Evolutionary conservation across 2,888 invertebrate genomes (phyloP).

Genomic region (Carpatolechia fugitivella): DNA sequence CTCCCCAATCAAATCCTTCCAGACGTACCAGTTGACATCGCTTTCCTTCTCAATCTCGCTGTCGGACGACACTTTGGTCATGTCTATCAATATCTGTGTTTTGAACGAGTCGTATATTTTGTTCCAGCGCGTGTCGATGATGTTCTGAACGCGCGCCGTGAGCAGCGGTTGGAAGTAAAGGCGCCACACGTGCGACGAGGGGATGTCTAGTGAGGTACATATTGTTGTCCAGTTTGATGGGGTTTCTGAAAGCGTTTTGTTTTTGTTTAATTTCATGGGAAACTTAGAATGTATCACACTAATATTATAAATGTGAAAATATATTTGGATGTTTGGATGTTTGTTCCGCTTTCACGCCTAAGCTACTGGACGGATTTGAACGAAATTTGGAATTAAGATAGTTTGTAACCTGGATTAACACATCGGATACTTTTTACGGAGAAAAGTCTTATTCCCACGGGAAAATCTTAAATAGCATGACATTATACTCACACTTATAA

Average conservation of each 20-base stretch:
- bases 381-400: too few species aligned
- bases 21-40: slow-evolving; percentile 85
- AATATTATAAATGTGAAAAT: too few species aligned
- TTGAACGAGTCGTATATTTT: slow-evolving; percentile 60
- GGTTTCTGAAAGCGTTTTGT: slow-evolving; percentile 59
- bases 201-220: slow-evolving; percentile 79
- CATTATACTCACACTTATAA: too few species aligned
- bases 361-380: too few species aligned
- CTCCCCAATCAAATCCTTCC: slow-evolving; percentile 83
- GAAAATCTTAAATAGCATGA: too few species aligned
- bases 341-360: too few species aligned
- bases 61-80: slow-evolving; percentile 64
- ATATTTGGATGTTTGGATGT: too few species aligned
- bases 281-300: too few species aligned
- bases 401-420: too few species aligned
- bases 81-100: slow-evolving; percentile 58
- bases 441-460: too few species aligned
- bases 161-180: slow-evolving; percentile 86
- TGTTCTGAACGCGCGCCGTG: slow-evolving; percentile 82
- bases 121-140: slow-evolving; percentile 74
- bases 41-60: slow-evolving; percentile 75
- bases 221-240: slow-evolving; percentile 82
- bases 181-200: slow-evolving; percentile 82
- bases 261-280: not conserved
- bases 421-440: too few species aligned